Conservation (phyloP, 2,113 vertebrate genomes). For the Aramus guarauna region DNA sequence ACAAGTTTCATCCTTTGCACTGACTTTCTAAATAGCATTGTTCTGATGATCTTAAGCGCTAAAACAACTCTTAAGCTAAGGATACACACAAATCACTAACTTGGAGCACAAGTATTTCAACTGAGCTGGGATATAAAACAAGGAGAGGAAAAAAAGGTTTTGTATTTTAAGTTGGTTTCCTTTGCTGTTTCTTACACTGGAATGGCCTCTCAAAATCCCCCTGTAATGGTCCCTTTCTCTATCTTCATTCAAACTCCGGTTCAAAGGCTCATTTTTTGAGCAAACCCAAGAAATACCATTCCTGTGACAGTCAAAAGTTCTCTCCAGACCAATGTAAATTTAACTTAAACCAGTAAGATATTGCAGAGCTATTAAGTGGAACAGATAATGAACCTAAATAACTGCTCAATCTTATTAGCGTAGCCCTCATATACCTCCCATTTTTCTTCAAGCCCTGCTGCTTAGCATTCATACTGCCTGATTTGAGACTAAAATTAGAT, state of each 20-base stretch:
- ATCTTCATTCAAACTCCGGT: neutral
- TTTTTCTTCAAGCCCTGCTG: conserved; percentile 24
- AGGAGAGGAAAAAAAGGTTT: neutral
- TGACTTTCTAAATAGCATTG: neutral
- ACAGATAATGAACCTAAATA: conserved; percentile 51
- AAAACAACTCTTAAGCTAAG: neutral
- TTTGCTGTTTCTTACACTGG: neutral
- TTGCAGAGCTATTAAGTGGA: neutral
- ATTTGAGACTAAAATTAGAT: conserved; percentile 59
- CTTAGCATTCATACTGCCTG: conserved; percentile 46
- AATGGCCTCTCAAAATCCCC: neutral
- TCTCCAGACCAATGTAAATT: neutral
- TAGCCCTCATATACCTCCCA: neutral
- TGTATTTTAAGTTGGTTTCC: neutral
- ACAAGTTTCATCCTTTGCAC: neutral
- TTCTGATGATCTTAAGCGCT: neutral
- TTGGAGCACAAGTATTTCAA: neutral
- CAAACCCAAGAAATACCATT: neutral
- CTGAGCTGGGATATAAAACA: neutral
- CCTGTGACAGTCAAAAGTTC: neutral
- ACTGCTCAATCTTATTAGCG: conserved; percentile 28
- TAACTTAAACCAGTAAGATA: neutral
- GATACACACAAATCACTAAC: neutral
- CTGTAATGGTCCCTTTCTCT: neutral
- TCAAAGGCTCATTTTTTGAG: neutral